Conservation (phyloP, 2,888 invertebrate genomes). For the Ernsta delagoae region DNA sequence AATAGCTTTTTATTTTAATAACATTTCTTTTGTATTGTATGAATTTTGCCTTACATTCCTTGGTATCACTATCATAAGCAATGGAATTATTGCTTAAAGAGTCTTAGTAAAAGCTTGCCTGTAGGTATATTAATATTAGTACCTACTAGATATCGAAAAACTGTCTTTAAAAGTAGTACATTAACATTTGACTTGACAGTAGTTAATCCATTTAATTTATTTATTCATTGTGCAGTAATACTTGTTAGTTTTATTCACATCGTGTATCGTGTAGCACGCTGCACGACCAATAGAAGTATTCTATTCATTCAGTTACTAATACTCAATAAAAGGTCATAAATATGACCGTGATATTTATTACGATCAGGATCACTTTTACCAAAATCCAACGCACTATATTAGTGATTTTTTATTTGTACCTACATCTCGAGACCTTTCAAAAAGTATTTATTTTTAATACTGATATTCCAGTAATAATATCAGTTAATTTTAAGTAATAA, state of each 20-base stretch:
- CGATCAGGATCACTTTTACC: conserved; percentile 52
- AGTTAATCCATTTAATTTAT: neutral
- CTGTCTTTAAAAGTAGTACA: neutral
- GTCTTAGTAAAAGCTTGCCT: too few relatives aligned
- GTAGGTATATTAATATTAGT: too few relatives aligned
- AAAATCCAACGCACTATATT: conserved; percentile 36
- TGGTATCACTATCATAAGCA: too few relatives aligned
- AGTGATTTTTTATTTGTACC: too few relatives aligned
- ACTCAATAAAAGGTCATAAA: conserved; percentile 30
- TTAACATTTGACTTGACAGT: neutral
- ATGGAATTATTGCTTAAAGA: too few relatives aligned
- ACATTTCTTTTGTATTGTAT: neutral
- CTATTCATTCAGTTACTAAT: conserved; percentile 3
- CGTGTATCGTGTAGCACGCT: conserved; percentile 4
- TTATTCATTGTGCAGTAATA: neutral
- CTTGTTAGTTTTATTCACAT: conserved; percentile 30
- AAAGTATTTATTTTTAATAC: too few relatives aligned
- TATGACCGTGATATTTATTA: conserved; percentile 60
- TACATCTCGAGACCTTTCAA: conserved; percentile 8
- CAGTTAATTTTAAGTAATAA: too few relatives aligned
- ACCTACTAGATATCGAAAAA: too few relatives aligned
- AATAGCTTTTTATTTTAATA: neutral
- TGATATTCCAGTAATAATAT: too few relatives aligned
- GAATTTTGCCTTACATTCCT: too few relatives aligned
- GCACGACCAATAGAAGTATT: neutral